A percentile compares a stretch with the other conserved stretches of the same genome.
Conservation (phyloP, 2,797 vertebrate species). For the Anguilla megastoma region DNA sequence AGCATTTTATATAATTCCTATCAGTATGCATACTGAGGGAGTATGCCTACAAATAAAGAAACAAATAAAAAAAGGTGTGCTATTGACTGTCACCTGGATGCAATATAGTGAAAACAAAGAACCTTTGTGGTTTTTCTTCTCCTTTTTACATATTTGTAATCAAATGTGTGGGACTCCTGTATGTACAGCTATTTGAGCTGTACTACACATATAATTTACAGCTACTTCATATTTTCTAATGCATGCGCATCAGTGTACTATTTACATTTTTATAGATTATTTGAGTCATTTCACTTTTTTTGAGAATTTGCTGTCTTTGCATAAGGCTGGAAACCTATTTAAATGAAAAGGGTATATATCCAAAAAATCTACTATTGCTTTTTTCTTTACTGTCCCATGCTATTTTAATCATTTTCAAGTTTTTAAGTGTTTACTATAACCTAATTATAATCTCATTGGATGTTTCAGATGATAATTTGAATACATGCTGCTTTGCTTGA, state of each 20-base stretch:
- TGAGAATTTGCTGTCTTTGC: background rate
- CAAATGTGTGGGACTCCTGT: background rate
- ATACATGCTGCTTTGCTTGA: background rate
- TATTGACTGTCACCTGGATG: no score
- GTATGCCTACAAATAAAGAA: no score
- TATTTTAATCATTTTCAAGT: conserved; percentile 12
- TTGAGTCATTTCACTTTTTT: no score
- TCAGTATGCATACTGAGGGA: no score
- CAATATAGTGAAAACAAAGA: background rate
- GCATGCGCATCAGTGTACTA: background rate
- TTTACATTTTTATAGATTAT: no score
- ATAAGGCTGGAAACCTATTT: background rate
- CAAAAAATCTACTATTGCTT: background rate
- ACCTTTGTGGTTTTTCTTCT: background rate
- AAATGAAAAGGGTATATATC: background rate
- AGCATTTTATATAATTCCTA: no score
- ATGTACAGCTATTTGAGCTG: background rate
- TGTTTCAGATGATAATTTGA: background rate
- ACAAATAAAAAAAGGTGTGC: no score
- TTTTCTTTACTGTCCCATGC: background rate
- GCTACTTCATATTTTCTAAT: background rate
- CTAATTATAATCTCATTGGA: background rate
- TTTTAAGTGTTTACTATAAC: conserved; percentile 26
- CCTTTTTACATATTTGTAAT: background rate
- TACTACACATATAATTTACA: background rate